phyloP scores from a whole-genome alignment of 2,888 invertebrate genomes.

The Drepana falcataria region DNA sequence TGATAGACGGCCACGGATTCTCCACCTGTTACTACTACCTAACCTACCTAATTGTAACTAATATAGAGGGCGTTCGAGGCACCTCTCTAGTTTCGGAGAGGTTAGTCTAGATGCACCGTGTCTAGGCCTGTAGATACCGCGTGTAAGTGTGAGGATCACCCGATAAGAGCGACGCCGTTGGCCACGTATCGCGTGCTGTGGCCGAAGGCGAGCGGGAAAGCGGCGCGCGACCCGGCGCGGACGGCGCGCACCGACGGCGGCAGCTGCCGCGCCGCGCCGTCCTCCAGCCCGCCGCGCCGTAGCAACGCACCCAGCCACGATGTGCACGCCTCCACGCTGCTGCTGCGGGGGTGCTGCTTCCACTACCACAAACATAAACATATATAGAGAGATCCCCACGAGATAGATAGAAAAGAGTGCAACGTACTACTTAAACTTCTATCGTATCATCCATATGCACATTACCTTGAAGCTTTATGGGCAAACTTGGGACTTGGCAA shows the following conservation, averaged over 20 bases:
- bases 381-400: not conserved
- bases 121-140: too few species aligned
- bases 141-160: slow-evolving; percentile 73
- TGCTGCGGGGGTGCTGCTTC: slow-evolving; percentile 78
- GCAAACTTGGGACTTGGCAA: too few species aligned
- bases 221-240: slow-evolving; percentile 84
- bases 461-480: too few species aligned
- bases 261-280: slow-evolving; percentile 74
- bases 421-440: too few species aligned
- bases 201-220: slow-evolving; percentile 94
- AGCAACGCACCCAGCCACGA: slow-evolving; percentile 67
- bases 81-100: too few species aligned
- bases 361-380: slow-evolving; percentile 58
- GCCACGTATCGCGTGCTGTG: slow-evolving; percentile 92
- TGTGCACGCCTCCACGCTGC: slow-evolving; percentile 74
- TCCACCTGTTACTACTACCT: too few species aligned
- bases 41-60: too few species aligned
- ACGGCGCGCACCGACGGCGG: slow-evolving; percentile 84
- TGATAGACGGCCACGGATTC: too few species aligned
- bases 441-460: too few species aligned
- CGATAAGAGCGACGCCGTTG: slow-evolving; percentile 90
- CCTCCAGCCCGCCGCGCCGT: slow-evolving; percentile 56
- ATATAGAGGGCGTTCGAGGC: too few species aligned
- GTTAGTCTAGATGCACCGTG: too few species aligned
- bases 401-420: too few species aligned